Base-by-base conservation (phyloP, 1,140 invertebrate genomes). In the Zaprionus kolodkinae region DNA sequence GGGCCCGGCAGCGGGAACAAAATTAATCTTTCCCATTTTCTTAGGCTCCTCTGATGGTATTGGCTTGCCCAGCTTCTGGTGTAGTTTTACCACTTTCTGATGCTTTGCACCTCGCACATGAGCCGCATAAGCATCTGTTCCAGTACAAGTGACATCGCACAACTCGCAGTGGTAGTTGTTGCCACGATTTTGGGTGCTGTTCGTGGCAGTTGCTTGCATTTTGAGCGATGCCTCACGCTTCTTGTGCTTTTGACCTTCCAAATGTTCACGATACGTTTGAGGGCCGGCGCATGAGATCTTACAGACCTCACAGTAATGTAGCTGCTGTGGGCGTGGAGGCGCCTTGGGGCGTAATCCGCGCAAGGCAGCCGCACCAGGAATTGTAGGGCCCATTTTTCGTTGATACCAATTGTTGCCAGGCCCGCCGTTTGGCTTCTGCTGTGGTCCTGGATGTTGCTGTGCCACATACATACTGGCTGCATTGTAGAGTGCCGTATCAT, bases 201-300 rank as follows among this genome's bases (percentile, higher is more conserved):
- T 93, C 60, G 91, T 92, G 78, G 93, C 88, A 45, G 87, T 91
- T 21, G 93, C 90, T 38, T 94, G 95, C 94, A 94, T 95, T 93
- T 99, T 99, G 15, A 96, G 94, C 10, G 97, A 96, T 12, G 97
- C 97, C 92, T 99, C 99, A 92, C 99, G 99, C 94, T 99, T 99
- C 94, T 99, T 99, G 93, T 99, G 99, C 92, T 99, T 99, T 93
- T 99, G 98, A 0, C 99, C 99, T 93, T 99, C 98, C 74, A 99
- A 93, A 94, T 99, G 99, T 92, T 99, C 99, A 63, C 98, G 95
- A 93, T 99, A 99, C 0, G 98, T 99, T 94, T 98, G 97, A 2
- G 97, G 97, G 1, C 98, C 98, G 78, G 97, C 98, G 94, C 98
- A 99, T 75, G 97, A 99, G 87, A 99, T 99, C 92, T 99, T 99